Percentiles rank a stretch among this genome's conserved stretches.
Evolutionary conservation across 2,113 vertebrate species (phyloP).

Genomic region (Tiliqua scincoides): DNA sequence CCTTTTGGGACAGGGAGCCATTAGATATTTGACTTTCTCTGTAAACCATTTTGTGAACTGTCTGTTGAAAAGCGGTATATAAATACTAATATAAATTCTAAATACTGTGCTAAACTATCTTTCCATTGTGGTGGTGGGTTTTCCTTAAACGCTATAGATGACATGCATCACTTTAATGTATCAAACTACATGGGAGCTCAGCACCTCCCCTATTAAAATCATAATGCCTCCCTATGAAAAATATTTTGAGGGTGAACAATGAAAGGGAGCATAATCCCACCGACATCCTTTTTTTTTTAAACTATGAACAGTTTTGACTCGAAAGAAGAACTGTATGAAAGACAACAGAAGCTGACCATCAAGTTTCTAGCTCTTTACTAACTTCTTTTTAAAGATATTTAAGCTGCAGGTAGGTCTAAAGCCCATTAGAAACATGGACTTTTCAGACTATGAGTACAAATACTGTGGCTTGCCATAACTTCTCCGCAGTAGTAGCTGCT

Average conservation of each 20-base stretch:
- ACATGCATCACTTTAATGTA: neutral
- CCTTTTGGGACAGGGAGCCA: no score
- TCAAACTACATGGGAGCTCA: neutral
- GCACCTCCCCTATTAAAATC: neutral
- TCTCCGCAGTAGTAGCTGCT: neutral
- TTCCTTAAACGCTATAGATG: neutral
- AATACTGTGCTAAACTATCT: neutral
- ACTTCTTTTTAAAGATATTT: no score
- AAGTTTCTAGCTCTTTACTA: neutral
- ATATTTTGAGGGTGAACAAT: neutral
- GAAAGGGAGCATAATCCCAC: neutral
- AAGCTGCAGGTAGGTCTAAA: neutral
- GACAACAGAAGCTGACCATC: no score
- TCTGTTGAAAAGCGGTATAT: no score
- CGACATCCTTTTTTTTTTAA: neutral
- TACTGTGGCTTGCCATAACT: neutral
- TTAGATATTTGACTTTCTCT: no score
- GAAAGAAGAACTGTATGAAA: neutral
- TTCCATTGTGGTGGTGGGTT: neutral
- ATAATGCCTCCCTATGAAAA: neutral
- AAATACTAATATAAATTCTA: neutral
- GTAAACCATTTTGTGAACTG: no score
- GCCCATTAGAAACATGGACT: neutral
- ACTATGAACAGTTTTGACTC: neutral
- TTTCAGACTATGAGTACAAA: neutral